Conservation (phyloP, 2,888 invertebrate species). For the Drosophila pseudotakahashii region DNA sequence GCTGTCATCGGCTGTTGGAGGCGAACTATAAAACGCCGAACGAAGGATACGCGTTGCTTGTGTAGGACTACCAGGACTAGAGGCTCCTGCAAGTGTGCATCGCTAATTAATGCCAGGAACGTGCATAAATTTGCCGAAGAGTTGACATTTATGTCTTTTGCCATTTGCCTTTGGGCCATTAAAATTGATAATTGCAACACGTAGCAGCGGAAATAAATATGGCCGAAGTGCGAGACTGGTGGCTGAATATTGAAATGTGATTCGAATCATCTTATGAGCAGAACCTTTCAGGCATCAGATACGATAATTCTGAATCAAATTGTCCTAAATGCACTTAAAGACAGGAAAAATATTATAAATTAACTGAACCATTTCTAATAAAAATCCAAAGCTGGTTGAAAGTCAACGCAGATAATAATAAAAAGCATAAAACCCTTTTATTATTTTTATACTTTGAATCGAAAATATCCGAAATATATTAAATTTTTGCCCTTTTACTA, state of each 20-base stretch:
- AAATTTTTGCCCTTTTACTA: too few relatives aligned
- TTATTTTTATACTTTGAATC: too few relatives aligned
- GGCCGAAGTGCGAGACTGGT: conserved; percentile 10
- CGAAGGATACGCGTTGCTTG: neutral
- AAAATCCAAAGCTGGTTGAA: too few relatives aligned
- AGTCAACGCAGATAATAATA: too few relatives aligned
- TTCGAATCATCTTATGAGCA: neutral
- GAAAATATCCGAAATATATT: too few relatives aligned
- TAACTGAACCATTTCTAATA: too few relatives aligned
- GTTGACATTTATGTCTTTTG: conserved; percentile 69
- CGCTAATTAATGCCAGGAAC: conserved; percentile 73
- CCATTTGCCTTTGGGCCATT: conserved; percentile 51
- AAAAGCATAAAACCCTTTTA: too few relatives aligned
- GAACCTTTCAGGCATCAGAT: too few relatives aligned
- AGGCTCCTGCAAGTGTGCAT: conserved; percentile 49
- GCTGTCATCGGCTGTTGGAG: conserved; percentile 58
- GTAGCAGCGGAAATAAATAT: conserved; percentile 58
- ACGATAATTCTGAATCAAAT: too few relatives aligned
- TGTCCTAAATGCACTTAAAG: too few relatives aligned
- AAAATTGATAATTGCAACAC: conserved; percentile 73
- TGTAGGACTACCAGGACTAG: neutral
- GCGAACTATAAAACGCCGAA: conserved; percentile 44
- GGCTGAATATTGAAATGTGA: conserved; percentile 16
- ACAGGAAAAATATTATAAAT: too few relatives aligned
- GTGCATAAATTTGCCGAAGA: conserved; percentile 72